phyloP scores from a whole-genome alignment of 2,113 vertebrate genomes.

The Eurystomus gularis region DNA sequence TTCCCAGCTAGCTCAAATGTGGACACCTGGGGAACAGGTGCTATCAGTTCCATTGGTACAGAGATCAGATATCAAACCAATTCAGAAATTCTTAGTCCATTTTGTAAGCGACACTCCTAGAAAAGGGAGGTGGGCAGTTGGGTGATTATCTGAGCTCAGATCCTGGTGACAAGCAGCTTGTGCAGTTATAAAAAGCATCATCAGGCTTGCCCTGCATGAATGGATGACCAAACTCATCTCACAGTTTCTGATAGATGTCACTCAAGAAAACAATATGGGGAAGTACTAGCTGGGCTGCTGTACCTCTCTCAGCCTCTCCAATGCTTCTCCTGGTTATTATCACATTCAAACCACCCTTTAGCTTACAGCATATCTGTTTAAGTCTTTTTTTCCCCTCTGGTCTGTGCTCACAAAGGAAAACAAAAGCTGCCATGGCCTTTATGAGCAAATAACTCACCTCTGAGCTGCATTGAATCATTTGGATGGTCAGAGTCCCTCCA shows the following conservation, averaged over 20 bases:
- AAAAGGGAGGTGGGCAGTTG: neutral
- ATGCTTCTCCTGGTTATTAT: neutral
- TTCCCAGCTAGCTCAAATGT: neutral
- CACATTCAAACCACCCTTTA: neutral
- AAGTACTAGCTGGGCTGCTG: neutral
- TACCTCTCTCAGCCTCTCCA: neutral
- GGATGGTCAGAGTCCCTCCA: neutral
- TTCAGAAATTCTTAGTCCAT: neutral
- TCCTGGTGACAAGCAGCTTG: neutral
- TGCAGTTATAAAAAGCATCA: neutral
- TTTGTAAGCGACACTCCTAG: neutral
- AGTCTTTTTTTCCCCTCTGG: neutral
- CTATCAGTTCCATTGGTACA: neutral
- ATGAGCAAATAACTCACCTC: neutral
- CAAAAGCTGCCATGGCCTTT: neutral
- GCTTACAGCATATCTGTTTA: neutral
- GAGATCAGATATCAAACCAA: neutral
- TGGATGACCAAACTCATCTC: neutral
- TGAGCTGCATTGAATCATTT: neutral
- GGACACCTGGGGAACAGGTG: neutral
- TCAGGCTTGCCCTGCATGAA: neutral
- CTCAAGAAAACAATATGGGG: neutral
- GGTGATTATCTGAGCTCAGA: neutral
- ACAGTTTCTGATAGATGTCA: neutral
- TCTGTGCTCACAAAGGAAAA: neutral